Conservation (phyloP, 2,113 vertebrate genomes). For the Elgaria multicarinata region DNA sequence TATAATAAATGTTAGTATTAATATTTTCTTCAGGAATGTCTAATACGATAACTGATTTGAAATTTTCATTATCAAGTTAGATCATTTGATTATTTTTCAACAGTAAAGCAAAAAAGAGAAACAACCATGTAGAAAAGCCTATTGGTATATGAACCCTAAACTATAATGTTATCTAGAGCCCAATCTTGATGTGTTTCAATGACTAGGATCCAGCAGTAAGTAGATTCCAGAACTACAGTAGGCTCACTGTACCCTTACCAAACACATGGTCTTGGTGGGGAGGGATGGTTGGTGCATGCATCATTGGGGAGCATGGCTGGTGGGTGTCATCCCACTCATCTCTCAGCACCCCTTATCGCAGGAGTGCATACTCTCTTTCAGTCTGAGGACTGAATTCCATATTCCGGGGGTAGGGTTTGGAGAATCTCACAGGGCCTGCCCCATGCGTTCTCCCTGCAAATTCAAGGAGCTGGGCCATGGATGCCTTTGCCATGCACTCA, state of each 20-base stretch:
- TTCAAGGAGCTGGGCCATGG: no score
- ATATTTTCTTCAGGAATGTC: not conserved
- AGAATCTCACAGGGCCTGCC: no score
- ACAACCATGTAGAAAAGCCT: constrained; percentile 12
- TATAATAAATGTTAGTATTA: not conserved
- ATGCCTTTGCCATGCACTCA: no score
- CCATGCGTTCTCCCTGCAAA: no score
- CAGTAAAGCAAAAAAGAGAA: constrained; percentile 37
- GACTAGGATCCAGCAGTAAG: not conserved
- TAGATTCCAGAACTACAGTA: not conserved
- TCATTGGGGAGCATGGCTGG: no score
- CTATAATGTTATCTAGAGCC: not conserved
- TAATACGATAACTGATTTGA: constrained; percentile 56
- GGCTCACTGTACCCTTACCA: not conserved
- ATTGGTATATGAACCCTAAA: not conserved
- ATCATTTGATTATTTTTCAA: constrained; percentile 54
- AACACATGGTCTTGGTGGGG: not conserved
- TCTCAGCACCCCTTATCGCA: no score
- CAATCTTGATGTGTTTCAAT: not conserved
- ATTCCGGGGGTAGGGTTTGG: no score
- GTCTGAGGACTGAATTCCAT: no score
- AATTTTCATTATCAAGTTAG: constrained; percentile 63
- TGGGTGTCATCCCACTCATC: no score
- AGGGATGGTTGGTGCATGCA: no score
- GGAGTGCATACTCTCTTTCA: no score